A percentile compares a stretch with the other conserved stretches of the same genome.
Conservation (phyloP, 2,113 vertebrate genomes). For the Abramis brama region DNA sequence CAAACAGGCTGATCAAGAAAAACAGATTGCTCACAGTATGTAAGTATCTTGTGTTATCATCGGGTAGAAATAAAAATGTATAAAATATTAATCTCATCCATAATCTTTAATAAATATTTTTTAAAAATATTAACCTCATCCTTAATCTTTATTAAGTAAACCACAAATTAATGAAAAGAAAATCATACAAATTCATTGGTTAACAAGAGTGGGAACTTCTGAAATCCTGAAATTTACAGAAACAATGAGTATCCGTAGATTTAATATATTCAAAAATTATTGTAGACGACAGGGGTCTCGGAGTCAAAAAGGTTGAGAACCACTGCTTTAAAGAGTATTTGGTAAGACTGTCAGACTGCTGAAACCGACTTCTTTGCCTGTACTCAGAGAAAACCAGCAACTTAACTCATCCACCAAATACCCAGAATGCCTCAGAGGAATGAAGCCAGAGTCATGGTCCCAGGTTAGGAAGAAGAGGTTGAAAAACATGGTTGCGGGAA, state of each 20-base stretch:
- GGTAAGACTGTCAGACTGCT: not conserved
- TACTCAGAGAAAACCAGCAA: conserved; percentile 34
- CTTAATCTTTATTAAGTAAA: not conserved
- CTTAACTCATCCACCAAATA: conserved; percentile 12
- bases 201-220: no score
- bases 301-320: not conserved
- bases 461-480: conserved; percentile 30
- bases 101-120: no score
- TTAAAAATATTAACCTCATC: no score
- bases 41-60: conserved; percentile 26
- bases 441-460: conserved; percentile 44
- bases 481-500: conserved; percentile 31
- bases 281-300: not conserved
- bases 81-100: no score
- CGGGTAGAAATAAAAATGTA: no score
- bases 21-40: conserved; percentile 20
- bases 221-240: not conserved
- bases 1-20: conserved; percentile 21
- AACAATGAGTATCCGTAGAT: not conserved
- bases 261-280: not conserved
- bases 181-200: no score
- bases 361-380: not conserved
- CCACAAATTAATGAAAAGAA: not conserved
- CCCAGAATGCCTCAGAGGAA: conserved; percentile 36
- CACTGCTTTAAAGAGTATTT: not conserved